Conservation (phyloP, 1,140 invertebrate genomes). For the Augochlora pura region DNA sequence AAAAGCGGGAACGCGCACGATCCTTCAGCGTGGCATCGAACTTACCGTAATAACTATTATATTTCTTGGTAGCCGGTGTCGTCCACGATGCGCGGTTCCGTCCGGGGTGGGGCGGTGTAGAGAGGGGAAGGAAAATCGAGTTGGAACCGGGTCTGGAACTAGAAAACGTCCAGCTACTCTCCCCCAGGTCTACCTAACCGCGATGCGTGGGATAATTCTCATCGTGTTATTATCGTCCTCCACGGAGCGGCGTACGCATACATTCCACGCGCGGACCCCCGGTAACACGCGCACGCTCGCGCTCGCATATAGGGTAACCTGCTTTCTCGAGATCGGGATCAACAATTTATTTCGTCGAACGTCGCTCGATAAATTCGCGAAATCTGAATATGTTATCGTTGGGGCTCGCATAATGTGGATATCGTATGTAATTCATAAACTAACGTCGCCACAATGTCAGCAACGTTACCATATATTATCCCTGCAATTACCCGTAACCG, state of each 20-base stretch:
- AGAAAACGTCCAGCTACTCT: constrained; percentile 50
- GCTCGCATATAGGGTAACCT: constrained; percentile 25
- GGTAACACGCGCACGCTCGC: constrained; percentile 29
- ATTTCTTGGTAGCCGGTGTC: too few relatives aligned
- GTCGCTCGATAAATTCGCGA: too few relatives aligned
- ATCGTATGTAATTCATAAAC: too few relatives aligned
- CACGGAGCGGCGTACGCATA: constrained; percentile 49
- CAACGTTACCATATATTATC: too few relatives aligned
- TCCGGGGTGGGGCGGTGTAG: too few relatives aligned
- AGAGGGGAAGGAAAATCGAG: constrained; percentile 43
- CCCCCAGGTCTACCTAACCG: constrained; percentile 50
- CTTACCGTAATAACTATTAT: constrained; percentile 52
- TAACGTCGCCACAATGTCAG: too few relatives aligned
- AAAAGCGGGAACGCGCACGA: constrained; percentile 31
- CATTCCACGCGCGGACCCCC: constrained; percentile 49
- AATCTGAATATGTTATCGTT: too few relatives aligned
- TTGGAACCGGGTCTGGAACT: constrained; percentile 50
- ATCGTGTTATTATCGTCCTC: constrained; percentile 72
- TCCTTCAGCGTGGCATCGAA: constrained; percentile 50
- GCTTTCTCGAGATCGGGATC: too few relatives aligned
- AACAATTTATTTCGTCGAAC: background rate
- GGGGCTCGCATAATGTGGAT: too few relatives aligned
- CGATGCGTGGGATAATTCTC: constrained; percentile 78
- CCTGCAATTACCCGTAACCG: too few relatives aligned
- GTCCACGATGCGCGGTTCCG: background rate